phyloP scores from a whole-genome alignment of 2,113 vertebrate species.

The Pangasianodon hypophthalmus region DNA sequence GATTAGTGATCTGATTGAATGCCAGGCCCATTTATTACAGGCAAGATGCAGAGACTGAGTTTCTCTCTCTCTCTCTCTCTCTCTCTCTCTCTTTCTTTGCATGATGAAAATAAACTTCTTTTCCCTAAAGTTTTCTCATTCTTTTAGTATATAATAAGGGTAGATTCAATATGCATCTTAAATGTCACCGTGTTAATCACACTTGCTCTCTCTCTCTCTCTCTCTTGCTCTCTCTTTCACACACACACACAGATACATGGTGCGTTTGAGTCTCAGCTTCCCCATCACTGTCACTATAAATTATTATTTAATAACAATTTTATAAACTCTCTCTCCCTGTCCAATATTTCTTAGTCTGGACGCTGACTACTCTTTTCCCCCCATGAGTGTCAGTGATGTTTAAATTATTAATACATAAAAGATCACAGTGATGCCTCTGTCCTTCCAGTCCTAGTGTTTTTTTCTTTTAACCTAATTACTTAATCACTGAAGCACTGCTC shows the following conservation, averaged over 20 bases:
- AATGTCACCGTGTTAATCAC: constrained; percentile 13
- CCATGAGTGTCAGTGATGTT: constrained; percentile 8
- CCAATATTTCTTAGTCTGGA: constrained; percentile 2
- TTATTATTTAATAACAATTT: constrained; percentile 25
- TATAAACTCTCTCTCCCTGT: constrained; percentile 25
- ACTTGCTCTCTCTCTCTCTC: background rate
- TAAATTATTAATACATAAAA: constrained; percentile 26
- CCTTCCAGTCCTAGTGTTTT: background rate
- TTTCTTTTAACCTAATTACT: constrained; percentile 8
- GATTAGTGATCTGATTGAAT: constrained; percentile 48
- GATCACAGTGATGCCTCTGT: background rate
- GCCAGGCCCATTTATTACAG: constrained; percentile 40
- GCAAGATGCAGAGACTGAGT: constrained; percentile 13
- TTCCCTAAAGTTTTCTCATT: constrained; percentile 3
- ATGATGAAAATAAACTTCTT: constrained; percentile 1
- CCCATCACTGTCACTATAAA: constrained; percentile 24
- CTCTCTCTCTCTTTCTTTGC: background rate
- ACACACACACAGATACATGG: background rate
- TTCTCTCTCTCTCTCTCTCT: constrained; percentile 3
- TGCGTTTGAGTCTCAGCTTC: background rate
- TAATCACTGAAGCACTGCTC: background rate
- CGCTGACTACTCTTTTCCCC: background rate
- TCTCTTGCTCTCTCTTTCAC: background rate
- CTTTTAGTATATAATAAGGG: constrained; percentile 16
- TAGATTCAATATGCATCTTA: constrained; percentile 20